phyloP scores from a whole-genome alignment of 2,113 vertebrate species.

The Pterocles burchelli region DNA sequence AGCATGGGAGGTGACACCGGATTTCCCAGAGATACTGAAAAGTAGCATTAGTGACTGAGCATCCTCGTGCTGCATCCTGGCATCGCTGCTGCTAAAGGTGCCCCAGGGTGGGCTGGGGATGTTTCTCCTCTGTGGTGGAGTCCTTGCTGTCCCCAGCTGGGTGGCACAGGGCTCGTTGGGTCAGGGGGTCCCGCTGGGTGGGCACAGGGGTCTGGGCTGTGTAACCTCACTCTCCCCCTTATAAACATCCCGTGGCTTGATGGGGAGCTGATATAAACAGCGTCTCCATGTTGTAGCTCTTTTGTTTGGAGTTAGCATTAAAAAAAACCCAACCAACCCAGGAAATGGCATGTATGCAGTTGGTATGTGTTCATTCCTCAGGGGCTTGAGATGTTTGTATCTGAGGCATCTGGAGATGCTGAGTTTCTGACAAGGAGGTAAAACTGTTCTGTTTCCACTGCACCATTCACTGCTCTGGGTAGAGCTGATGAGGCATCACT shows the following conservation, averaged over 20 bases:
- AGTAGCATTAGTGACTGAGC: accelerated
- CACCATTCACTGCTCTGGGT: background rate
- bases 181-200: background rate
- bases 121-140: background rate
- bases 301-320: background rate
- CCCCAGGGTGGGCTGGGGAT: background rate
- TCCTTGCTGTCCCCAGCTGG: background rate
- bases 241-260: background rate
- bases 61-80: accelerated
- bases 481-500: background rate
- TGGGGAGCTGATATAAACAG: background rate
- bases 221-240: background rate
- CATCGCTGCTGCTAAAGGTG: background rate
- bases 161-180: accelerated
- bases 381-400: background rate
- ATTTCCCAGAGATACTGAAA: background rate
- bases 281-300: accelerated
- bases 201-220: background rate
- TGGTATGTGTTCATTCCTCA: background rate
- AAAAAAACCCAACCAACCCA: background rate
- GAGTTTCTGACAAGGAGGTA: background rate
- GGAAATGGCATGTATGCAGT: background rate
- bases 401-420: background rate
- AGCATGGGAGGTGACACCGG: accelerated
- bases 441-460: background rate